Conservation (phyloP, 2,797 vertebrate species). For the Petrocephalus schoutedeni region DNA sequence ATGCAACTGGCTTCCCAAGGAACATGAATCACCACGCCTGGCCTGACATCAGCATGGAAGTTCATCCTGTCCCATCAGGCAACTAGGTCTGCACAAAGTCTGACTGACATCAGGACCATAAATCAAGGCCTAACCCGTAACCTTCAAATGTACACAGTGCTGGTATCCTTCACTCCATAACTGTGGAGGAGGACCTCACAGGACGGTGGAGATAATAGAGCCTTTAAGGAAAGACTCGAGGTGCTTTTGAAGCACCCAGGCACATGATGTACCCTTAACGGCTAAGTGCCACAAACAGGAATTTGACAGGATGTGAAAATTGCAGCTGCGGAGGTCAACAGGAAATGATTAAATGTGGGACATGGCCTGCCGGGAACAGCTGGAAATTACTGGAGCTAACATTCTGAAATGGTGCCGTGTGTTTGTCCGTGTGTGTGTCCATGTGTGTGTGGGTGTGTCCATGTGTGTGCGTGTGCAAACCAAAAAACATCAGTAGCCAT, state of each 20-base stretch:
- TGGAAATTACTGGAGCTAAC: background rate
- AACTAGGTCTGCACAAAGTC: constrained; percentile 14
- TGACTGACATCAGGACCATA: constrained; percentile 40
- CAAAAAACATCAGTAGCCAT: background rate
- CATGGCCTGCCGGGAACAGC: background rate
- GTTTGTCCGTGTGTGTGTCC: background rate
- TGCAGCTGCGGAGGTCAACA: constrained; percentile 17
- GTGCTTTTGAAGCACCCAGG: background rate
- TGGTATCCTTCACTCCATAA: background rate
- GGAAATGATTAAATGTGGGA: constrained; percentile 8
- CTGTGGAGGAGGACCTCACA: background rate
- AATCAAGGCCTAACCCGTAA: constrained; percentile 24
- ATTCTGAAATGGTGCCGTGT: background rate
- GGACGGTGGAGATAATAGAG: background rate
- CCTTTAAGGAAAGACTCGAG: background rate
- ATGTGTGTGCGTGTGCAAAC: background rate
- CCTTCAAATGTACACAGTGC: background rate
- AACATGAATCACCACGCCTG: constrained; percentile 16
- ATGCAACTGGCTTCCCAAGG: constrained; percentile 23
- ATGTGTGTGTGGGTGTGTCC: background rate
- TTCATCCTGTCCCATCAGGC: constrained; percentile 27
- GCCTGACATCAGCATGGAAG: constrained; percentile 10
- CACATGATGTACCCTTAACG: background rate
- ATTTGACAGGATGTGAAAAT: constrained; percentile 8
- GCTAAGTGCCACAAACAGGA: background rate